phyloP scores from a whole-genome alignment of 2,888 invertebrate species.

The Ornithoptera alexandrae region DNA sequence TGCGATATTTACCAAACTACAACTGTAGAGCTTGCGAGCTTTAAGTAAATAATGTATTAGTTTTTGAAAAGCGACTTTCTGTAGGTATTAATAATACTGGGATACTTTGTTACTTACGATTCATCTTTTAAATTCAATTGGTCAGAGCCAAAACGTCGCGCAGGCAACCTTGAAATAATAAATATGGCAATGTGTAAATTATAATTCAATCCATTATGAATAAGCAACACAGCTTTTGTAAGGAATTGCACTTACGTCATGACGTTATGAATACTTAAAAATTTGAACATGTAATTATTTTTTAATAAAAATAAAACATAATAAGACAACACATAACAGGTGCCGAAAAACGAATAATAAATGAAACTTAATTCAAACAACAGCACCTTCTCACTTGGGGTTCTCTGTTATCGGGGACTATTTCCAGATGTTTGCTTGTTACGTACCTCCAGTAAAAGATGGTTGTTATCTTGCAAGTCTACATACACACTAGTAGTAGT shows the following conservation, averaged over 20 bases:
- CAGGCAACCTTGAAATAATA: slow-evolving; percentile 22
- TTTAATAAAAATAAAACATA: background rate
- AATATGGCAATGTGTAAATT: slow-evolving; percentile 22
- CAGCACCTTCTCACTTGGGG: too few species aligned
- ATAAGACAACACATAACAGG: background rate
- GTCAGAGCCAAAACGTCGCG: slow-evolving; percentile 30
- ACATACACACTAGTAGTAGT: too few species aligned
- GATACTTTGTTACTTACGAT: too few species aligned
- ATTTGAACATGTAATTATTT: background rate
- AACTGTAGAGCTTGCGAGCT: slow-evolving; percentile 49
- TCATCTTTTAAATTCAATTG: too few species aligned
- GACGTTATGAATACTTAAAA: slow-evolving; percentile 1
- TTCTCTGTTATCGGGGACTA: too few species aligned
- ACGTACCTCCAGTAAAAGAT: too few species aligned
- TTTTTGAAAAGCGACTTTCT: background rate
- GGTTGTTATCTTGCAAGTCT: too few species aligned
- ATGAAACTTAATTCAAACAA: too few species aligned
- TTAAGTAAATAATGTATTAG: background rate
- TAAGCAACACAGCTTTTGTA: slow-evolving; percentile 13
- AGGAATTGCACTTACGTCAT: slow-evolving; percentile 16
- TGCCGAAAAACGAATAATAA: too few species aligned
- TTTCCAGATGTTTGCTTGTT: too few species aligned
- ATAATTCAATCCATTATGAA: slow-evolving; percentile 24
- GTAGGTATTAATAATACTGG: background rate
- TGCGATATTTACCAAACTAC: slow-evolving; percentile 53